Evolutionary conservation across 2,797 vertebrate genomes (phyloP), one percentile per base, ranked within the genome.

Genomic region (Aplochiton taeniatus): DNA sequence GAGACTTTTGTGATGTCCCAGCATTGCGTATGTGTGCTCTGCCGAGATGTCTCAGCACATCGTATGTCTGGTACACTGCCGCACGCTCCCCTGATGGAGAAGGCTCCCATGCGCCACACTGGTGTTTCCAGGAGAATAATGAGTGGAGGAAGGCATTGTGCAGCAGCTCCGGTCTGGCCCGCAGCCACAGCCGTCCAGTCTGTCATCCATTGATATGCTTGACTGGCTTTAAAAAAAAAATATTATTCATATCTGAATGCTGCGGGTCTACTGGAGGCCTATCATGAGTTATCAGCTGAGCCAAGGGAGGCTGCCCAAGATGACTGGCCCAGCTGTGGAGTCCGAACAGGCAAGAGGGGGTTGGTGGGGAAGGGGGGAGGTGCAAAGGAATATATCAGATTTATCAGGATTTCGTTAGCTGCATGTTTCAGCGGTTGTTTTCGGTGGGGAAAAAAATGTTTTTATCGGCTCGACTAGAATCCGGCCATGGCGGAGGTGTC

Each of bases 171-270:
- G 77, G 76, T 83, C 79, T 87, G 85, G 87, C 89, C 70, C 65
- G 0, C 54, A 69, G 82, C 88, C 87, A 90, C 74, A 77, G 83
- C 85, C 75, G 84, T 84, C 87, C 87, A 81, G 83, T 83, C 89
- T 86, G 87, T 89, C 86, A 86, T 88, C 80, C 79, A 78, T 84
- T 86, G 87, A 90, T 88, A 89, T 81, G 89, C 88, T 64, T 53
- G 60, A 58, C 88, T 88, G 83, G 82, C 84, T 87, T 83, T 89
- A 86, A 56, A 55, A 42, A 19, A 47, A 14, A 61, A 64, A 59
- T 82, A 80, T 87, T 85, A 87, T 87, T 90, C 89, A 83, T 85
- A 87, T 84, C 67, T 80, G 86, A 88, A 88, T 86, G 84, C 81
- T 85, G 78, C 18, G 77, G 80, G 79, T 87, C 73, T 73, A 69